Evolutionary conservation across 2,888 invertebrate genomes (phyloP).

Genomic region (Eudasyphora cyanicolor): DNA sequence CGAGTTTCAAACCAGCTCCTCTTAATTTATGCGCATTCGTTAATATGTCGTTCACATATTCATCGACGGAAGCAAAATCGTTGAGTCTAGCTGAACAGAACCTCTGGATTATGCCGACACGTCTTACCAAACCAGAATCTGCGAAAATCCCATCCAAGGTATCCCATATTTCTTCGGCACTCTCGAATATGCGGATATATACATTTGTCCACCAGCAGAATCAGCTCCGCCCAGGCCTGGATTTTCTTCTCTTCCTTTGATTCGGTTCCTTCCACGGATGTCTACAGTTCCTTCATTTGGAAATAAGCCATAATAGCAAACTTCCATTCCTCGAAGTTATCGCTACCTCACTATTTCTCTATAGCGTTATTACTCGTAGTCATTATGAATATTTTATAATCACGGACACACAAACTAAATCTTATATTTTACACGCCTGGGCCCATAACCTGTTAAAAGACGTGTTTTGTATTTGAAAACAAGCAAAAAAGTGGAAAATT

Average conservation of each 20-base stretch:
- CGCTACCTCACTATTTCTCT: neutral
- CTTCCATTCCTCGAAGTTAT: too few relatives aligned
- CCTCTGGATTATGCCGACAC: neutral
- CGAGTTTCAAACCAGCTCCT: neutral
- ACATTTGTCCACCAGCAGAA: neutral
- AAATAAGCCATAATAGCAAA: neutral
- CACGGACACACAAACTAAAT: too few relatives aligned
- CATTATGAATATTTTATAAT: too few relatives aligned
- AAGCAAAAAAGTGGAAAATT: too few relatives aligned
- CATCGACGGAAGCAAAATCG: neutral
- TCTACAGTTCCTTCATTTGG: neutral
- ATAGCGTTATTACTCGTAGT: too few relatives aligned
- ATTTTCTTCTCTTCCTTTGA: neutral
- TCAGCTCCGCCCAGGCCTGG: neutral
- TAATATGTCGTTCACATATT: neutral
- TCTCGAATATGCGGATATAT: conserved; percentile 28
- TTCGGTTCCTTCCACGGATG: neutral
- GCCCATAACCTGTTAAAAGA: too few relatives aligned
- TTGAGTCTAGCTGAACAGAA: neutral
- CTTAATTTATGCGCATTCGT: neutral
- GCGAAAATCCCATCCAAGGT: neutral
- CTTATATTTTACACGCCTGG: too few relatives aligned
- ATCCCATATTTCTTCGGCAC: conserved; percentile 19
- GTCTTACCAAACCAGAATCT: conserved; percentile 14
- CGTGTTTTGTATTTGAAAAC: too few relatives aligned